phyloP scores from a whole-genome alignment of 2,113 vertebrate species.

The Vidua macroura region DNA sequence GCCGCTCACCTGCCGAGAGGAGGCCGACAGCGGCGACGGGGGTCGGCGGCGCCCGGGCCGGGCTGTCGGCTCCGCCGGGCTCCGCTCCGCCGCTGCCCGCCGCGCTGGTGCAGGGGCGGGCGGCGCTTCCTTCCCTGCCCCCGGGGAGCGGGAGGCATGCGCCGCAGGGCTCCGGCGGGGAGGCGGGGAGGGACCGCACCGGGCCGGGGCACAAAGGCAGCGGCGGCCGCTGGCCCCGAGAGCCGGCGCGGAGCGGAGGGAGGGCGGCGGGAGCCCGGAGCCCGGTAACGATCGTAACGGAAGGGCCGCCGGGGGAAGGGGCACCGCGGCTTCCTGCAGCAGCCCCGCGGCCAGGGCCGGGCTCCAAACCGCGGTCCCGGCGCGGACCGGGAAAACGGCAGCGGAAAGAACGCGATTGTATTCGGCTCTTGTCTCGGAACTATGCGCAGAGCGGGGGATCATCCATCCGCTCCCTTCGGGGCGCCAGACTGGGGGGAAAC shows the following conservation, averaged over 20 bases:
- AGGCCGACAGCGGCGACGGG: too few species aligned
- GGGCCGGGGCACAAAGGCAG: slow-evolving; percentile 22
- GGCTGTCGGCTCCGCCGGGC: background rate
- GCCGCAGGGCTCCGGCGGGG: slow-evolving; percentile 23
- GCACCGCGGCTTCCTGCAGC: background rate
- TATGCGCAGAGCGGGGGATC: accelerated
- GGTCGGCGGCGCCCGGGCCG: too few species aligned
- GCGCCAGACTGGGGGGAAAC: background rate
- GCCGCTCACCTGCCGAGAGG: too few species aligned
- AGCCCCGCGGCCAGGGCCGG: background rate
- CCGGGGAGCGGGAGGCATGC: background rate
- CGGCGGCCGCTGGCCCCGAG: background rate
- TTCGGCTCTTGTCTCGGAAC: background rate
- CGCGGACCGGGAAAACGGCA: background rate
- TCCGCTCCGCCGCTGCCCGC: background rate
- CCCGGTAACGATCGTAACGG: background rate
- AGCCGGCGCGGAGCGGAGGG: background rate
- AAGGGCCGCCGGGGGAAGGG: background rate
- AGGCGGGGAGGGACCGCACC: background rate
- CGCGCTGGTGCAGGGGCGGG: background rate
- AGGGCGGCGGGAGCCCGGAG: background rate
- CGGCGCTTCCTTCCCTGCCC: slow-evolving; percentile 26
- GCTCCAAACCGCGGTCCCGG: background rate
- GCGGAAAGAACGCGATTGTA: background rate
- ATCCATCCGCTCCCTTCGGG: background rate